Percentiles rank a stretch among this genome's conserved stretches.
These are phyloP conservation scores for Eupithecia inturbata DNA, from an alignment of 2,888 invertebrate genomes.

Conservation along the genomic window DNA sequence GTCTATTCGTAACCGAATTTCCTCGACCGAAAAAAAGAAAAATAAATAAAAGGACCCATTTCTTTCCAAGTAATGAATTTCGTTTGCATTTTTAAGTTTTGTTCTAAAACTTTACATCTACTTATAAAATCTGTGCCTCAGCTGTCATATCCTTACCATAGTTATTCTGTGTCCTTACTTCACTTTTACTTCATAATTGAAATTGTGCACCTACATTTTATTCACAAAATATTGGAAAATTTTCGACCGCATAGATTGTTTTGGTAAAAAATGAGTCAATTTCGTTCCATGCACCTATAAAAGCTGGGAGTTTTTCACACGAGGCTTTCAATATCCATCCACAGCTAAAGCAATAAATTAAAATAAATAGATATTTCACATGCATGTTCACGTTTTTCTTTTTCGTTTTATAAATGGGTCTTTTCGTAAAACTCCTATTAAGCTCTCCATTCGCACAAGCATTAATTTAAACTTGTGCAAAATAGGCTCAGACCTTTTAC, in stretches of 20 bases:
- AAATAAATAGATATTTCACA: constrained; percentile 22
- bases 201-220: not conserved
- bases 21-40: no score
- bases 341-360: constrained; percentile 39
- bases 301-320: constrained; percentile 41
- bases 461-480: not conserved
- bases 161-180: no score
- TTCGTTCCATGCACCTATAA: constrained; percentile 51
- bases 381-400: constrained; percentile 16
- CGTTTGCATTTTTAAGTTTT: not conserved
- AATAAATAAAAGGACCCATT: not conserved
- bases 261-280: constrained; percentile 61
- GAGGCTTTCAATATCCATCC: constrained; percentile 47
- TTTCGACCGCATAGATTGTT: constrained; percentile 48
- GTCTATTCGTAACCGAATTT: no score
- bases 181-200: not conserved
- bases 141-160: not conserved
- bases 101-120: not conserved
- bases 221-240: constrained; percentile 15
- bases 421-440: not conserved
- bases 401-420: constrained; percentile 5
- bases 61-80: not conserved
- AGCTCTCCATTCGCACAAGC: not conserved
- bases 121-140: no score
- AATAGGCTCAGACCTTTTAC: not conserved